A percentile compares a stretch with the other conserved stretches of the same genome.
These are phyloP conservation scores for Eristalis pertinax DNA, from an alignment of 2,888 invertebrate species.

Conservation along the genomic window DNA sequence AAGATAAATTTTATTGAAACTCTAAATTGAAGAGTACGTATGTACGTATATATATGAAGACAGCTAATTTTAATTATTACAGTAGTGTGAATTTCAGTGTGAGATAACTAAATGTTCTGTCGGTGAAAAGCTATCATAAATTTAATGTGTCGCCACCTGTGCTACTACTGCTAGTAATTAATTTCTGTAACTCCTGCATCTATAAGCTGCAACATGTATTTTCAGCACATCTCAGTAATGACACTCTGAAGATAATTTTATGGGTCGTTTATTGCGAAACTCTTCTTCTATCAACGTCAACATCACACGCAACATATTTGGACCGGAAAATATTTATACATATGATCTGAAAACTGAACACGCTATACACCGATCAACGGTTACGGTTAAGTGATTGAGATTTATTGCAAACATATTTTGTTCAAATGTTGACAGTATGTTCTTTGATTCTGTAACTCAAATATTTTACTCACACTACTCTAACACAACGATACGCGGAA, in stretches of 20 bases:
- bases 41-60: no score
- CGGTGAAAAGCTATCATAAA: background rate
- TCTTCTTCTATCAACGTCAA: conserved; percentile 41
- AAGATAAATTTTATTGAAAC: no score
- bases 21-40: no score
- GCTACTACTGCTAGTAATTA: background rate
- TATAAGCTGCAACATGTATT: conserved; percentile 32
- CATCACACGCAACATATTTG: conserved; percentile 60
- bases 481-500: background rate
- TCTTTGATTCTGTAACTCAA: conserved; percentile 30
- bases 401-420: conserved; percentile 59
- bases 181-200: background rate
- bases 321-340: conserved; percentile 65
- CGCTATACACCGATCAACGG: conserved; percentile 56
- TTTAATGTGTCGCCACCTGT: conserved; percentile 1
- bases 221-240: conserved; percentile 42
- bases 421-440: conserved; percentile 50
- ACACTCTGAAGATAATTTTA: conserved; percentile 45
- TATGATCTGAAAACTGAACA: conserved; percentile 36
- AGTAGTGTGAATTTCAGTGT: background rate
- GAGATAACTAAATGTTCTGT: background rate
- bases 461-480: background rate
- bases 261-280: conserved; percentile 53
- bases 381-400: conserved; percentile 65
- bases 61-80: no score